Evolutionary conservation across 2,888 invertebrate genomes (phyloP).

Genomic region (Hypsopygia costalis): DNA sequence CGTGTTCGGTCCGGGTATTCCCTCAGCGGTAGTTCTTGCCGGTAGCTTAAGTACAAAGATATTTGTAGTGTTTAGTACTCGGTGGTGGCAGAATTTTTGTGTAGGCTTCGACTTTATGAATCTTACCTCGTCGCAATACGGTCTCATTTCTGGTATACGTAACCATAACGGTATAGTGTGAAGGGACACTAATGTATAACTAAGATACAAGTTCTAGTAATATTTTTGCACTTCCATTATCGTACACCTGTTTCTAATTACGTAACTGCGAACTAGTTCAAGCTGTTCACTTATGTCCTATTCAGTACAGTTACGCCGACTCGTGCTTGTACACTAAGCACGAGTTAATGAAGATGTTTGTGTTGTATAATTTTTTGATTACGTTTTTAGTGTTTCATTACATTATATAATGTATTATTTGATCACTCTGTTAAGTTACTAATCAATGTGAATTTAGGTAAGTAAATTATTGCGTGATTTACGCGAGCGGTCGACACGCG

Average conservation of each 20-base stretch:
- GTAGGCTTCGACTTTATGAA: neutral
- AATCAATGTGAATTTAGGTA: slow-evolving; percentile 38
- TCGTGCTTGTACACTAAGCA: slow-evolving; percentile 31
- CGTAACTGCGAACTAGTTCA: slow-evolving; percentile 39
- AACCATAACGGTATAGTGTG: slow-evolving; percentile 2
- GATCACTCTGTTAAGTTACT: slow-evolving; percentile 34
- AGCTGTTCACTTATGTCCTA: slow-evolving; percentile 32
- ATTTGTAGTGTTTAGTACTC: slow-evolving; percentile 10
- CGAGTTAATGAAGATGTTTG: slow-evolving; percentile 37
- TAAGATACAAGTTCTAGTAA: slow-evolving; percentile 8
- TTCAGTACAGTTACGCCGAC: slow-evolving; percentile 26
- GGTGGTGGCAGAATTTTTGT: slow-evolving; percentile 9
- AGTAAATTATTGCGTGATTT: slow-evolving; percentile 30
- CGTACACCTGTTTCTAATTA: slow-evolving; percentile 35
- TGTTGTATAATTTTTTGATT: slow-evolving; percentile 51
- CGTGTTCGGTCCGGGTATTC: slow-evolving; percentile 5
- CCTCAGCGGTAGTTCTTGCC: slow-evolving; percentile 35
- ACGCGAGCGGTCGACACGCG: slow-evolving; percentile 1
- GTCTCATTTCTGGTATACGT: slow-evolving; percentile 8
- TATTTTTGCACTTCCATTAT: slow-evolving; percentile 23
- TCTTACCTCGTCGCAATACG: slow-evolving; percentile 6
- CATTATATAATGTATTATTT: slow-evolving; percentile 39
- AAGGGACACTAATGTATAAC: slow-evolving; percentile 5
- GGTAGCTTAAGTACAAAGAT: slow-evolving; percentile 38
- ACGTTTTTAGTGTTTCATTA: slow-evolving; percentile 17